These are phyloP conservation scores for Eupeodes corollae DNA, from an alignment of 1,140 invertebrate species.

Conservation along the genomic window DNA sequence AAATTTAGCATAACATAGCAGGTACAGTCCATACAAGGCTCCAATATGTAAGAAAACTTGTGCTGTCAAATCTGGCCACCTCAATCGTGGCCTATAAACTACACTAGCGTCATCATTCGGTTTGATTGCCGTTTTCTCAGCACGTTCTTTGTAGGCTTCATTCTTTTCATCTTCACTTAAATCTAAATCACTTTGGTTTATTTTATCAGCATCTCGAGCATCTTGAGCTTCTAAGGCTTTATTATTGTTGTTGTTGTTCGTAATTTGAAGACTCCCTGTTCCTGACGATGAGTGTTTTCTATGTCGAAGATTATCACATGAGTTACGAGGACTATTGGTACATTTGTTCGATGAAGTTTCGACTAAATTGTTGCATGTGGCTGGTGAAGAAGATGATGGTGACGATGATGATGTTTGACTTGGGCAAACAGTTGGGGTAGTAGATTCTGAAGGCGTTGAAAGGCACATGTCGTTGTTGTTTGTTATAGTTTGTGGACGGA, in stretches of 20 bases:
- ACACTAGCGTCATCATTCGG: slow-evolving; percentile 4
- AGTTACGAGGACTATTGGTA: not conserved
- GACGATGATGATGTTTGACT: too few relatives aligned
- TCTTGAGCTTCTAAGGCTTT: too few relatives aligned
- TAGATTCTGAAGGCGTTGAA: slow-evolving; percentile 19
- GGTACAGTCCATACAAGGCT: slow-evolving; percentile 55
- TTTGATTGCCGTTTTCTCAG: slow-evolving; percentile 3
- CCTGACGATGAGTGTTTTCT: slow-evolving; percentile 9
- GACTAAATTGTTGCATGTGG: slow-evolving; percentile 1
- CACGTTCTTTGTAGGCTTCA: slow-evolving; percentile 27
- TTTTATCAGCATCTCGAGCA: too few relatives aligned
- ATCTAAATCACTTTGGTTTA: slow-evolving; percentile 1
- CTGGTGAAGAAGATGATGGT: too few relatives aligned
- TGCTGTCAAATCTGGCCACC: slow-evolving; percentile 56
- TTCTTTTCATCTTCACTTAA: slow-evolving; percentile 29
- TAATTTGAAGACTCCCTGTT: not conserved
- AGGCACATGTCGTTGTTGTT: slow-evolving; percentile 22
- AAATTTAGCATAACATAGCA: slow-evolving; percentile 51
- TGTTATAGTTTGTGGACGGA: not conserved
- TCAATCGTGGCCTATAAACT: slow-evolving; percentile 47
- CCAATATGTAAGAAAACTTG: slow-evolving; percentile 57
- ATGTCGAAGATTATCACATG: slow-evolving; percentile 15
- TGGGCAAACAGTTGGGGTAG: slow-evolving; percentile 5
- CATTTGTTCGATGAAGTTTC: slow-evolving; percentile 5
- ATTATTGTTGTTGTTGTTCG: not conserved